phyloP scores from a whole-genome alignment of 2,797 vertebrate genomes.

The Cottoperca gobio region DNA sequence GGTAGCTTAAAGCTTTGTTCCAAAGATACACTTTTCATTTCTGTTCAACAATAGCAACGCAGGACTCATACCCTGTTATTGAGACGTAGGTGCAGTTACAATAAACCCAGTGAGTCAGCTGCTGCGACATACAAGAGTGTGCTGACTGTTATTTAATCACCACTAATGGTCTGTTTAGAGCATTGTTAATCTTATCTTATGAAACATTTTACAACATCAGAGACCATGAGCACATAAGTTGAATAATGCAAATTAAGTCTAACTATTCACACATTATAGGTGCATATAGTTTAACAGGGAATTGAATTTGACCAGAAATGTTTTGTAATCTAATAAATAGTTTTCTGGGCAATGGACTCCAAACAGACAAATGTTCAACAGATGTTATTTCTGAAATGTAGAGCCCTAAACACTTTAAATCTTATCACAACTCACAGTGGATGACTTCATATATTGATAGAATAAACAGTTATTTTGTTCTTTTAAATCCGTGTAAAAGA shows the following conservation, averaged over 20 bases:
- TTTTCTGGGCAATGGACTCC: not conserved
- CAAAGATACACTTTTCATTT: not conserved
- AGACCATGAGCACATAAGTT: conserved; percentile 7
- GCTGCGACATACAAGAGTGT: not conserved
- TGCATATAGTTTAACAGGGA: conserved; percentile 38
- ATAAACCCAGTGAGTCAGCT: conserved; percentile 8
- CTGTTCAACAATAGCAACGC: conserved; percentile 14
- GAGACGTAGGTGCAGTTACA: not conserved
- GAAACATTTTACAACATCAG: conserved; percentile 36
- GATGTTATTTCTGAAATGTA: conserved; percentile 22
- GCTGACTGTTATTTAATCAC: conserved; percentile 1
- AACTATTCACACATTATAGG: conserved; percentile 25
- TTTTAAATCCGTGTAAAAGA: not conserved
- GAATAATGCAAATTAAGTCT: conserved; percentile 43
- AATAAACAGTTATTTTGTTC: not conserved
- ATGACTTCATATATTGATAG: not conserved
- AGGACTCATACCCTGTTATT: not conserved
- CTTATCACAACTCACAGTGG: not conserved
- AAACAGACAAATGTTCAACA: not conserved
- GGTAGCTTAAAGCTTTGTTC: conserved; percentile 6
- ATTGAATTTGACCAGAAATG: conserved; percentile 11
- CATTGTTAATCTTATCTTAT: conserved; percentile 17
- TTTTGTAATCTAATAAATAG: conserved; percentile 2
- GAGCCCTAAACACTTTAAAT: not conserved
- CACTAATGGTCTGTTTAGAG: conserved; percentile 28